These are phyloP conservation scores for Latrodectus geometricus DNA, from an alignment of 1,140 invertebrate genomes.

Conservation along the genomic window DNA sequence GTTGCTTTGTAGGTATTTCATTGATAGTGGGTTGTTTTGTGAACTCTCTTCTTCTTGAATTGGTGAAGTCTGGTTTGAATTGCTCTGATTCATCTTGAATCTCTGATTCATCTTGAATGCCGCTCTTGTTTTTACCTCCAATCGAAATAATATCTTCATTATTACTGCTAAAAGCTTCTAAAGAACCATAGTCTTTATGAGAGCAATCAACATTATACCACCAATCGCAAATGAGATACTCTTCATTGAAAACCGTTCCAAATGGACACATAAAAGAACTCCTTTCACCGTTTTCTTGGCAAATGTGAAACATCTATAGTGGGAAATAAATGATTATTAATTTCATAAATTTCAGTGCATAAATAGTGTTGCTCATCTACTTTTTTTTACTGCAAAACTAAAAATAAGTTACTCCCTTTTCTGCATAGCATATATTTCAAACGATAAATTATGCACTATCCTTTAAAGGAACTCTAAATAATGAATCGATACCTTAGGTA, in stretches of 20 bases:
- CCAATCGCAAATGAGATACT: constrained; percentile 73
- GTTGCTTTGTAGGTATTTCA: not conserved
- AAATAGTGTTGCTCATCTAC: not conserved
- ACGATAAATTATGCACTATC: too few species aligned
- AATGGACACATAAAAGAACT: constrained; percentile 74
- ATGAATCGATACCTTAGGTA: too few species aligned
- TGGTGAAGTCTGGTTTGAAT: not conserved
- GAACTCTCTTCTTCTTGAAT: not conserved
- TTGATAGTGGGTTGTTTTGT: not conserved
- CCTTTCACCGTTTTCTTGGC: constrained; percentile 70
- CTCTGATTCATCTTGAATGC: too few species aligned
- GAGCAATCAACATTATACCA: constrained; percentile 72
- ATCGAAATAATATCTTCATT: not conserved
- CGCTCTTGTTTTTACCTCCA: too few species aligned
- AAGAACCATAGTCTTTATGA: constrained; percentile 66
- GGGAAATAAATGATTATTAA: constrained; percentile 70
- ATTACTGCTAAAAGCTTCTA: constrained; percentile 51
- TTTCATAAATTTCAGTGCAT: not conserved
- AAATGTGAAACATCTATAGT: constrained; percentile 78
- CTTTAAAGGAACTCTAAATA: too few species aligned
- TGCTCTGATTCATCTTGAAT: not conserved
- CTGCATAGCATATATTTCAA: too few species aligned
- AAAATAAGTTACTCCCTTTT: too few species aligned
- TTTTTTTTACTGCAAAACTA: not conserved
- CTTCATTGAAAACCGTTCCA: constrained; percentile 71